phyloP scores from a whole-genome alignment of 2,113 vertebrate species.

The Dromas ardeola region DNA sequence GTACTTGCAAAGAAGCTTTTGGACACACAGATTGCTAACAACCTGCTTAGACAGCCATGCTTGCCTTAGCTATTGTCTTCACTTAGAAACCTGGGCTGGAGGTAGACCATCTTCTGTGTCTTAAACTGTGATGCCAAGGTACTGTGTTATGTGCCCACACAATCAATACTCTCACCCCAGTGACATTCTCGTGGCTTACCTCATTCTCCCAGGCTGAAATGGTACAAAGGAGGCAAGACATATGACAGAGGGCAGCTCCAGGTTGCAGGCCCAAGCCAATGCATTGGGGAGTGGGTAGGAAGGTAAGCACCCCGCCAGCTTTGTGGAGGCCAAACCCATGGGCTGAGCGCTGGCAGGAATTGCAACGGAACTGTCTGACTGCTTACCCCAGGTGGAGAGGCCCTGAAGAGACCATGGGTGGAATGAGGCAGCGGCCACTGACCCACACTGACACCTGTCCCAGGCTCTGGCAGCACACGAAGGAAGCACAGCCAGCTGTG shows the following conservation, averaged over 20 bases:
- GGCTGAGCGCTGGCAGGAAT: rapidly evolving
- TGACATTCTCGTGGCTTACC: background rate
- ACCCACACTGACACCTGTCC: background rate
- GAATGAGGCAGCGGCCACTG: background rate
- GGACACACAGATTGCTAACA: background rate
- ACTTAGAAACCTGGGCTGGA: background rate
- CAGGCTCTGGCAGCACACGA: rapidly evolving
- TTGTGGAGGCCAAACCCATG: rapidly evolving
- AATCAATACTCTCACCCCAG: background rate
- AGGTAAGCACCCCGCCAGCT: background rate
- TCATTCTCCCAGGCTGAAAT: background rate
- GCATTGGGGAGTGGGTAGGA: rapidly evolving
- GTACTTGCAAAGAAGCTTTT: background rate
- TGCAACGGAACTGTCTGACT: background rate
- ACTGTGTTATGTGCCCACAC: background rate
- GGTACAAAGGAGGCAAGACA: background rate
- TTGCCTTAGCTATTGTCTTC: background rate
- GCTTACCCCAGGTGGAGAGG: background rate
- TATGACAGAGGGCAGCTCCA: background rate
- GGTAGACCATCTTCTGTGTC: background rate
- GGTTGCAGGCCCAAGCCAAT: background rate
- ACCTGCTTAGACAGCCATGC: background rate
- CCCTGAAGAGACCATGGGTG: too few relatives aligned
- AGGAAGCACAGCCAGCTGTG: background rate
- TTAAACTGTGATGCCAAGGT: background rate